Evolutionary conservation across 1,140 invertebrate species (phyloP).

Genomic region (Telenomus remus): DNA sequence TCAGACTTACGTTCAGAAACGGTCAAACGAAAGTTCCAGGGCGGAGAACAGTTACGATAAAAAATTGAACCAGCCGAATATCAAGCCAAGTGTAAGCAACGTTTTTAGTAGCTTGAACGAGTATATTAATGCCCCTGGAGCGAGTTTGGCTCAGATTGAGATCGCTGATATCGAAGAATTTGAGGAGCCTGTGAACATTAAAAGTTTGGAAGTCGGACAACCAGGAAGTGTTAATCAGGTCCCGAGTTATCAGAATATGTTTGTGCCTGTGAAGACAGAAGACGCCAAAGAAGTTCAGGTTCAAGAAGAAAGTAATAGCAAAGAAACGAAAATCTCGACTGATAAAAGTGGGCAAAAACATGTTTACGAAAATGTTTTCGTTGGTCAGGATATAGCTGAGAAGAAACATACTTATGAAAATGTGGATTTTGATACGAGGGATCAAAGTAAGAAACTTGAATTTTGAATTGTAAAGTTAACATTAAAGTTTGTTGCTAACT

Average conservation of each 20-base stretch:
- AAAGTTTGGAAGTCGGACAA: constrained; percentile 1
- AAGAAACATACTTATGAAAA: constrained; percentile 65
- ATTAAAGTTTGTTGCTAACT: no score
- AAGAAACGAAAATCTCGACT: constrained; percentile 38
- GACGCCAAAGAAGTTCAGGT: constrained; percentile 8
- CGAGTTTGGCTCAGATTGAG: constrained; percentile 59
- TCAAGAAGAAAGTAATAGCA: not conserved
- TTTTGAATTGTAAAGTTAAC: no score
- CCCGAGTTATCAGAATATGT: constrained; percentile 65
- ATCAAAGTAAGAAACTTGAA: constrained; percentile 19
- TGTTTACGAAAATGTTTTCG: constrained; percentile 65
- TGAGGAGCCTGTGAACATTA: constrained; percentile 1
- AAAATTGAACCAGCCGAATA: constrained; percentile 68
- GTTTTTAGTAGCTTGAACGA: constrained; percentile 81
- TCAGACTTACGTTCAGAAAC: constrained; percentile 63
- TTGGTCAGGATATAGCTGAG: constrained; percentile 56
- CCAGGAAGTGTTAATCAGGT: constrained; percentile 12
- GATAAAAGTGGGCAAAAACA: constrained; percentile 59
- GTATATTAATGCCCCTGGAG: constrained; percentile 75
- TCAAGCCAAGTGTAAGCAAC: constrained; percentile 77
- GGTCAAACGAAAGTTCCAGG: constrained; percentile 63
- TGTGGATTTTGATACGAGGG: constrained; percentile 56
- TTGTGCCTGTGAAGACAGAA: constrained; percentile 65
- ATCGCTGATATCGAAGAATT: constrained; percentile 10
- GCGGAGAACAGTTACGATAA: constrained; percentile 69